Base-by-base conservation (phyloP, 1,140 invertebrate species). In the Ips typographus region DNA sequence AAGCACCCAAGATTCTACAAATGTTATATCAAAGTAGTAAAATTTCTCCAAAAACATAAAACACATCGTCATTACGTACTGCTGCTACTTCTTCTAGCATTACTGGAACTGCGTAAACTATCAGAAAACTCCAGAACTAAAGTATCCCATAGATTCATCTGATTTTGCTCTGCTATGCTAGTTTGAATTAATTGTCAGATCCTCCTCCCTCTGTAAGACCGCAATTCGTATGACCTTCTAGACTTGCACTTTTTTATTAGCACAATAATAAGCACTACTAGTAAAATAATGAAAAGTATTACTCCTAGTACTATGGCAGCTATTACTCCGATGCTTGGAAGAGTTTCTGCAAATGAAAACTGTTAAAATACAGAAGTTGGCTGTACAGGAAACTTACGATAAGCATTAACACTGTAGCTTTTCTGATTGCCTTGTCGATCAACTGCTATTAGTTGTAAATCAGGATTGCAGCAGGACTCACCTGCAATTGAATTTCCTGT, bases 381-480 rank as follows among this genome's bases (percentile, higher is more conserved):
- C 5, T 36, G 4, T 62, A 49, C 3, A 59, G 6, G 8, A 40
- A 6, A 75, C 74, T 76, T 79, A 84, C 83, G 77, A 72, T 79
- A 80, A 7, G 85, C 83, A 72, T 85, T 81, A 8, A 82, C 77
- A 3, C 60, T 77, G 63, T 71, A 71, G 36, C 74, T 73, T 67
- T 74, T 71, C 40, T 64, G 62, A 72, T 85, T 85, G 55, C 80
- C 80, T 37, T 73, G 63, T 22, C 82, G 47, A 71, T 85, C 82
- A 40, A 75, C 74, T 2, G 82, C 84, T 40, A 76, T 80, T 7
- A 86, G 73, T 68, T 80, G 74, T 3, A 83, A 74, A 8, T 77
- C 71, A 36, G 81, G 78, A 40, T 82, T 77, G 59, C 84, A 86
- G 63, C 84, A 86, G 7, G 80, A 82, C 22, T 80, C 80, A n/a